A percentile compares a stretch with the other conserved stretches of the same genome.
phyloP scores from a whole-genome alignment of 2,113 vertebrate species.

The Australoheros scitulus region DNA sequence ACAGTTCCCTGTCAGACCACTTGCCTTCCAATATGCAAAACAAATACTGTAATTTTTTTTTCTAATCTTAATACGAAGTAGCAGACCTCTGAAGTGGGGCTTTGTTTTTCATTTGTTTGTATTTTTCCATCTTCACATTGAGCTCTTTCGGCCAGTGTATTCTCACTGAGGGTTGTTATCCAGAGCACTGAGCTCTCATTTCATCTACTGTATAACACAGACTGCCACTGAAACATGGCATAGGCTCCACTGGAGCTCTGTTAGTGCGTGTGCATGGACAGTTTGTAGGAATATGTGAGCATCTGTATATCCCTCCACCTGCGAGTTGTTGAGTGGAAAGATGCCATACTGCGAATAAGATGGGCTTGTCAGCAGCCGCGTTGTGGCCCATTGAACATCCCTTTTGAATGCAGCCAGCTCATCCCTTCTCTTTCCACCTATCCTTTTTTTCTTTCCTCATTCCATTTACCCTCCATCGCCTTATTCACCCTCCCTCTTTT shows the following conservation, averaged over 20 bases:
- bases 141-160: conserved; percentile 25
- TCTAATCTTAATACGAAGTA: background rate
- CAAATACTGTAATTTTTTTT: too few species aligned
- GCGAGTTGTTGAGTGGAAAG: conserved; percentile 51
- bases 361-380: conserved; percentile 52
- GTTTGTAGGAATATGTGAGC: conserved; percentile 8
- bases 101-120: background rate
- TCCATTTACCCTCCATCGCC: conserved; percentile 3
- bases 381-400: conserved; percentile 60
- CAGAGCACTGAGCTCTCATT: background rate
- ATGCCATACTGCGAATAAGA: conserved; percentile 57
- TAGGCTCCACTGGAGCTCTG: conserved; percentile 5
- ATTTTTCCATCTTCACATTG: background rate
- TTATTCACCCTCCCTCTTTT: background rate
- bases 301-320: conserved; percentile 46
- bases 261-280: background rate
- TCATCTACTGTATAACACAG: conserved; percentile 2
- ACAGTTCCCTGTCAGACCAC: background rate
- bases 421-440: conserved; percentile 37
- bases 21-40: background rate
- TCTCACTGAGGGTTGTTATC: conserved; percentile 29
- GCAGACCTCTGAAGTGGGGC: background rate
- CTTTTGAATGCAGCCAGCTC: conserved; percentile 30
- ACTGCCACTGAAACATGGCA: background rate
- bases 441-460: conserved; percentile 28